Conservation (phyloP, 23 tunicate genomes). For the Corella eumyota region DNA sequence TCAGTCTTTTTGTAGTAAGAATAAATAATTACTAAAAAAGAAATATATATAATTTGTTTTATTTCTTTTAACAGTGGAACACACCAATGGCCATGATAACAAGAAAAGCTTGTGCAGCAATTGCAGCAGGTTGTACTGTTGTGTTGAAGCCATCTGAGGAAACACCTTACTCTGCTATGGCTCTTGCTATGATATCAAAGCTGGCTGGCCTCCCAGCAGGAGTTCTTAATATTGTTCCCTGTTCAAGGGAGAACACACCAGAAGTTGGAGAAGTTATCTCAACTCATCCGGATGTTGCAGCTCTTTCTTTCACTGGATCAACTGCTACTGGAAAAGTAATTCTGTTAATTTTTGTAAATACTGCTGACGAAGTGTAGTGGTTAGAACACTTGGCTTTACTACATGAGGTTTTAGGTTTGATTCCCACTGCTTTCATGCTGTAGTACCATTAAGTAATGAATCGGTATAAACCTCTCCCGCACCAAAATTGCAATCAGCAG, state of each 20-base stretch:
- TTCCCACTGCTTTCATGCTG: too few relatives aligned
- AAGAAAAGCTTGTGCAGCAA: slow-evolving; percentile 87
- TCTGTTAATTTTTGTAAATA: background rate
- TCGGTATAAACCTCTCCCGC: too few relatives aligned
- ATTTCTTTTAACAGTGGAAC: slow-evolving; percentile 52
- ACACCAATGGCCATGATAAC: slow-evolving; percentile 94
- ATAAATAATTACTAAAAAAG: too few relatives aligned
- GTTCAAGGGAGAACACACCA: slow-evolving; percentile 54
- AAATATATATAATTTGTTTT: background rate
- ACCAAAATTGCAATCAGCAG: too few relatives aligned
- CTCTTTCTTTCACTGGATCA: slow-evolving; percentile 95
- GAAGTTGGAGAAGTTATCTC: slow-evolving; percentile 66
- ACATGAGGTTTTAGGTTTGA: too few relatives aligned
- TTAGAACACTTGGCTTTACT: background rate
- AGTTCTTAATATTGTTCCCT: slow-evolving; percentile 67
- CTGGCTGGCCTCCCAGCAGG: slow-evolving; percentile 88
- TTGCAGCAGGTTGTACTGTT: slow-evolving; percentile 99
- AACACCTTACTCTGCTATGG: slow-evolving; percentile 85
- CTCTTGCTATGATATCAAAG: slow-evolving; percentile 60
- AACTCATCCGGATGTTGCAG: slow-evolving; percentile 58
- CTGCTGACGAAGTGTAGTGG: too few relatives aligned
- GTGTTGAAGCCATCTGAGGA: slow-evolving; percentile 96
- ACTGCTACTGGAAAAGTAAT: slow-evolving; percentile 71
- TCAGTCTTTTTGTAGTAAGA: too few relatives aligned
- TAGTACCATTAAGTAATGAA: too few relatives aligned